Conservation (phyloP, 2,113 vertebrate genomes). For the Lepidothrix coronata region DNA sequence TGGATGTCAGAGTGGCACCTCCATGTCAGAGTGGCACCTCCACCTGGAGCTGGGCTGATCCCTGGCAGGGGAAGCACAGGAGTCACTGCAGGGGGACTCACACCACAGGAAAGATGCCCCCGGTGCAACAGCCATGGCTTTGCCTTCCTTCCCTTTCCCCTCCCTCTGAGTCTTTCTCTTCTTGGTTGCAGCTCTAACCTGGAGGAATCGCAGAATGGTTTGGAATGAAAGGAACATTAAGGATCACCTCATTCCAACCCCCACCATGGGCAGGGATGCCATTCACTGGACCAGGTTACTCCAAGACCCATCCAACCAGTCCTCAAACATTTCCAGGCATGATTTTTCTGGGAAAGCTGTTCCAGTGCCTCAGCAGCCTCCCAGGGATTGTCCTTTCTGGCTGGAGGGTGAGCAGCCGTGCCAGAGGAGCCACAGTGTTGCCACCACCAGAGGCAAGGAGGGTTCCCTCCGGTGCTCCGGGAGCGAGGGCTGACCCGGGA, state of each 20-base stretch:
- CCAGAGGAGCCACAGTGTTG: background rate
- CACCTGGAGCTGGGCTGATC: constrained; percentile 8
- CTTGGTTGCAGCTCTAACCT: background rate
- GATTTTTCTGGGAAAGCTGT: no score
- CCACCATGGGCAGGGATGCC: background rate
- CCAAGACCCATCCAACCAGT: rapidly evolving
- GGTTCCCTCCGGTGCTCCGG: background rate
- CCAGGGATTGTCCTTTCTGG: background rate
- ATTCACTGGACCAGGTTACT: background rate
- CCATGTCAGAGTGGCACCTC: background rate
- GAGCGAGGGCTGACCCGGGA: background rate
- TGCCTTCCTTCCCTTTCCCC: background rate
- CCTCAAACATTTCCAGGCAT: background rate
- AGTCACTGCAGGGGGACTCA: background rate
- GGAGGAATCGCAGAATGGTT: background rate
- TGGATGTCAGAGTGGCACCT: no score
- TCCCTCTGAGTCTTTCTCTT: background rate
- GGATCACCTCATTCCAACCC: background rate
- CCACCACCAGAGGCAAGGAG: background rate
- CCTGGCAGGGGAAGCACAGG: background rate
- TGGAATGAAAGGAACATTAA: background rate
- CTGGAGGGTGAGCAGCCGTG: background rate
- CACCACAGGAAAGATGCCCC: background rate
- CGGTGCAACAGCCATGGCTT: background rate
- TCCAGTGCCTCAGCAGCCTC: background rate